Base-by-base conservation (phyloP, 2,113 vertebrate genomes). In the Eurypyga helias region DNA sequence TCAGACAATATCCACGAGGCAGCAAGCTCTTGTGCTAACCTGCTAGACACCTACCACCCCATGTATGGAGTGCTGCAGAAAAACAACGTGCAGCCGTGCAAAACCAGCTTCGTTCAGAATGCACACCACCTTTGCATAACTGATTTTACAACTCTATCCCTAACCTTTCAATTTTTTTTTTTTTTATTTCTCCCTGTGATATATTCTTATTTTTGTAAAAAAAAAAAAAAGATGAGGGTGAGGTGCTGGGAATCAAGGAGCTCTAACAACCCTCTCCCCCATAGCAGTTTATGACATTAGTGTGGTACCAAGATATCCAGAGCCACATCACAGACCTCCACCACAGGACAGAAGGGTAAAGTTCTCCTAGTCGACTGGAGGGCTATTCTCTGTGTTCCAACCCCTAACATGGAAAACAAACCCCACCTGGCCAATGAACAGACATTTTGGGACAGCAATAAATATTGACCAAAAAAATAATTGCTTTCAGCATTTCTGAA, bases 401-500 rank as follows among this genome's bases (percentile, higher is more conserved):
- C 7, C 23, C 8, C 36, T 34, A 31, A 26, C 3, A 48, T n/a
- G 9, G 36, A 61, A 91, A 87, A 65, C 7, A 43, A 80, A 36
- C 7, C 19, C 41, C 20, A 76, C 10, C n/a, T 70, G 52, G 36
- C 24, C 64, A 48, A 23, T 21, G 26, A 83, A 51, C n/a, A 94
- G n/a, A 60, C 26, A 33, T 73, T 61, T 26, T 36, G 46, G 29
- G 64, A 41, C 36, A 70, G 45, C 19, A 83, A 48, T 80, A 82
- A 90, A 83, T 36, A 65, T 17, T 85, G 66, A 67, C n/a, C 4
- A 7, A 70, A 55, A 57, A 31, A 52, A 43, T 0, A 76, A 57
- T 57, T 64, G 6, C 87, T 87, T 94, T 71, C 64, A 83, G 31
- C 4, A 18, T 85, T 92, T 76, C 58, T 60, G 67, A 83, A 81